Evolutionary conservation across 2,797 vertebrate species (phyloP), one percentile per base, ranked within the genome.

Genomic region (Rhyacichthys aspro): DNA sequence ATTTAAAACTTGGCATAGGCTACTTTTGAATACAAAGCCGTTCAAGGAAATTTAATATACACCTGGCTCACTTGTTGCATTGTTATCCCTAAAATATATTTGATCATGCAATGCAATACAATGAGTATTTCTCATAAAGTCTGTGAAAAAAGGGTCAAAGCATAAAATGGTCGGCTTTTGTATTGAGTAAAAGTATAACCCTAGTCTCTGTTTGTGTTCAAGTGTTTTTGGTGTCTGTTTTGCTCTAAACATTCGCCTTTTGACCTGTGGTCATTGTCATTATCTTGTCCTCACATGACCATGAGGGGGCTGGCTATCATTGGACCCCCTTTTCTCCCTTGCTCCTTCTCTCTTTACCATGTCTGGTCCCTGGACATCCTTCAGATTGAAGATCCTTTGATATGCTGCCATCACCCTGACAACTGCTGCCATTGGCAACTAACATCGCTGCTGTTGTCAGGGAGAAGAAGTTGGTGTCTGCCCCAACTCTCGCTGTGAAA

Each of bases 311-410:
- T 46, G 60, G 60, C 23, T 58, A 55, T 66, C 72, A 60, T 63
- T 57, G 65, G 65, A 78, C 28, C 14, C 7, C 23, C 14, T 28
- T 7, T 16, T 11, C 10, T 1, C 18, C 23, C 42, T 5, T 8
- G 9, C 49, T n/a, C 45, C 18, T 42, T n/a, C 28, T 14, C 38
- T 48, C 46, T 55, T 50, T 59, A 37, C 47, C 37, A 61, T 66
- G 63, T 82, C 66, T 76, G 32, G 48, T 77, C 52, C 64, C 72
- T 72, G 68, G 76, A 77, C 70, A 83, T 83, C 70, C 72, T 72
- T 86, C 66, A 77, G 79, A 83, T 67, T 28, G 55, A 84, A 71
- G 75, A 79, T 72, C 74, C 72, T 72, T 81, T 86, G 70, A 81
- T 77, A 49, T 70, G 47, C 70, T 70, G 61, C 83, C 72, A 70